Evolutionary conservation across 2,113 vertebrate genomes (phyloP).

Genomic region (Aspidoscelis tigris): DNA sequence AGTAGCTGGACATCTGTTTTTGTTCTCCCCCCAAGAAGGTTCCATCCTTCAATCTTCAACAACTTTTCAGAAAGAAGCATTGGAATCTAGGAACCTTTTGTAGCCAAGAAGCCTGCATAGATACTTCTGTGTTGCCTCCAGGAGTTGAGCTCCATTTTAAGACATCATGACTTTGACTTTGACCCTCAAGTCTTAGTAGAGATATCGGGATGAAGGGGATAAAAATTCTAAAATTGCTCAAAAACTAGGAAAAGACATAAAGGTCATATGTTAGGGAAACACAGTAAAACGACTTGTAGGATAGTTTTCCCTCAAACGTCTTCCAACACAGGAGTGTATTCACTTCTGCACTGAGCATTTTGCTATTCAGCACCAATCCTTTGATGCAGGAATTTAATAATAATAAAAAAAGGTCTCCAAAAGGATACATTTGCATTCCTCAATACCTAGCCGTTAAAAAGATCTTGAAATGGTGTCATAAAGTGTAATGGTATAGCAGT

Average conservation of each 20-base stretch:
- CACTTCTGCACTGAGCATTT: background rate
- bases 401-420: constrained; percentile 27
- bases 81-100: no score
- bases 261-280: background rate
- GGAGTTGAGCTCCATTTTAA: no score
- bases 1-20: no score
- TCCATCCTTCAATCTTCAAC: no score
- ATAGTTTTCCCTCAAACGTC: background rate
- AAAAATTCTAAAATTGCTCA: no score
- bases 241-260: background rate
- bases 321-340: background rate
- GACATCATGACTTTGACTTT: no score
- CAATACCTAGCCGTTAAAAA: constrained; percentile 15
- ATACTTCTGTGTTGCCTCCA: no score
- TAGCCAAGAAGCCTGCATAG: no score
- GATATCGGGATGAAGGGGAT: background rate
- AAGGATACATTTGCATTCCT: constrained; percentile 32
- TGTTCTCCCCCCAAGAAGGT: no score
- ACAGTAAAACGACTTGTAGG: background rate
- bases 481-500: constrained; percentile 23
- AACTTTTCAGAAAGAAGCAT: no score
- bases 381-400: constrained; percentile 17
- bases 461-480: constrained; percentile 8
- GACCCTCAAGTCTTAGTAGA: no score
- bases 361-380: constrained; percentile 5